Evolutionary conservation across 2,797 vertebrate species (phyloP).

Genomic region (Myiothlypis coronata): DNA sequence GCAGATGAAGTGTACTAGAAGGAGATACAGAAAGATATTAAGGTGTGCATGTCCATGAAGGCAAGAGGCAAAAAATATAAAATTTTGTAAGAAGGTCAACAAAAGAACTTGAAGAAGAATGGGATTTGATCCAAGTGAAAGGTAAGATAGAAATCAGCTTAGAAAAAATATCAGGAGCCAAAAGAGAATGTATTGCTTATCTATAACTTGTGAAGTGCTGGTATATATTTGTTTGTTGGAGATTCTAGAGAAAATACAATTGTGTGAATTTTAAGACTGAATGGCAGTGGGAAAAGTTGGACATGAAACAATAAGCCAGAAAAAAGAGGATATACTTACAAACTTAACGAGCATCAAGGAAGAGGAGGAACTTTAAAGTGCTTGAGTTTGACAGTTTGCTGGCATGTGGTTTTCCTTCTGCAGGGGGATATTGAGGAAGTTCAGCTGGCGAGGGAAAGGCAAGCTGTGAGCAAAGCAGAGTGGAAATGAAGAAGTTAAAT

Average conservation of each 20-base stretch:
- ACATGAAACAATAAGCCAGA: neutral
- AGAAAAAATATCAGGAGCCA: neutral
- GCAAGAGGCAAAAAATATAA: neutral
- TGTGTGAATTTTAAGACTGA: neutral
- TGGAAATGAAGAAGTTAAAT: conserved; percentile 49
- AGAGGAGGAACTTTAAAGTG: neutral
- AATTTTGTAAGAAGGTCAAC: neutral
- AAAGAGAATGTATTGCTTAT: neutral
- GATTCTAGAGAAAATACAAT: neutral
- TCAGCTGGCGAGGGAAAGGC: neutral
- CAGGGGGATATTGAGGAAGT: neutral
- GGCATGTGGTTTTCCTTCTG: neutral
- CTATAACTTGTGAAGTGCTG: neutral
- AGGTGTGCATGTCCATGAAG: neutral
- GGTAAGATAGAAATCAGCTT: neutral
- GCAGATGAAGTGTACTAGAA: neutral
- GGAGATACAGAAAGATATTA: neutral
- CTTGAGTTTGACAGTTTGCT: neutral
- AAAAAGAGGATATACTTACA: neutral
- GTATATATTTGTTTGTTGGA: neutral
- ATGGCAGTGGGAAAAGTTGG: neutral
- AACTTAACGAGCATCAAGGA: neutral
- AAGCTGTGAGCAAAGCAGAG: neutral
- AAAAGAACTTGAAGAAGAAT: neutral
- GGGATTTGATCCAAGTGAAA: neutral